These are phyloP conservation scores for Ectemnius lituratus DNA, from an alignment of 2,888 invertebrate genomes.

Conservation along the genomic window DNA sequence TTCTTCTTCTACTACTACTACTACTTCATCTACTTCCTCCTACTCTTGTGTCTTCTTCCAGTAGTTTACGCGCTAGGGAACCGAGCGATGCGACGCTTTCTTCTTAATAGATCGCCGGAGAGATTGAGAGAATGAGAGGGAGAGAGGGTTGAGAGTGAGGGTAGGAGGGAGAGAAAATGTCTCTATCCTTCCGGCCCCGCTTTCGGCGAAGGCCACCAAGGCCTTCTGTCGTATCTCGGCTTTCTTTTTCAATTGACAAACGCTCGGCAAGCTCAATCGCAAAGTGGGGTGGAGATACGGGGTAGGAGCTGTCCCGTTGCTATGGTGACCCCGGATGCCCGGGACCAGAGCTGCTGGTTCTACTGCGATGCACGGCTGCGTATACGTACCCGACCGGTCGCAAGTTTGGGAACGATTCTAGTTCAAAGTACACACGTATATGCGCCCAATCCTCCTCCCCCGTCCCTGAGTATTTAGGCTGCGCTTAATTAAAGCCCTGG, in stretches of 20 bases:
- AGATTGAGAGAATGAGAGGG: too few species aligned
- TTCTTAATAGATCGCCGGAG: too few species aligned
- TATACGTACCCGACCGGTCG: constrained; percentile 11
- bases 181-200: too few species aligned
- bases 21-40: constrained; percentile 1
- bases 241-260: constrained; percentile 38
- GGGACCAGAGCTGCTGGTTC: constrained; percentile 66
- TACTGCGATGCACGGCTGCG: constrained; percentile 33
- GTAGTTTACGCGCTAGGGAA: constrained; percentile 36
- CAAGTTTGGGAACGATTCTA: constrained; percentile 6
- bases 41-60: not conserved
- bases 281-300: constrained; percentile 61
- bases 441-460: not conserved
- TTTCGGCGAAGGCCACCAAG: not conserved
- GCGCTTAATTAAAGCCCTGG: constrained; percentile 9
- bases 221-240: not conserved
- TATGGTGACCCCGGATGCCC: constrained; percentile 75
- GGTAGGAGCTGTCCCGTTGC: constrained; percentile 68
- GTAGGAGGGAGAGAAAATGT: too few species aligned
- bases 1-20: constrained; percentile 17
- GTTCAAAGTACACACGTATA: not conserved
- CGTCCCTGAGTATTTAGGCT: not conserved
- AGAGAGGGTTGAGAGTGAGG: too few species aligned
- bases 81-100: constrained; percentile 26
- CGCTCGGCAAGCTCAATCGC: constrained; percentile 26